Evolutionary conservation across 2,113 vertebrate species (phyloP), one percentile per base, ranked within the genome.

Genomic region (Xiphorhynchus elegans): DNA sequence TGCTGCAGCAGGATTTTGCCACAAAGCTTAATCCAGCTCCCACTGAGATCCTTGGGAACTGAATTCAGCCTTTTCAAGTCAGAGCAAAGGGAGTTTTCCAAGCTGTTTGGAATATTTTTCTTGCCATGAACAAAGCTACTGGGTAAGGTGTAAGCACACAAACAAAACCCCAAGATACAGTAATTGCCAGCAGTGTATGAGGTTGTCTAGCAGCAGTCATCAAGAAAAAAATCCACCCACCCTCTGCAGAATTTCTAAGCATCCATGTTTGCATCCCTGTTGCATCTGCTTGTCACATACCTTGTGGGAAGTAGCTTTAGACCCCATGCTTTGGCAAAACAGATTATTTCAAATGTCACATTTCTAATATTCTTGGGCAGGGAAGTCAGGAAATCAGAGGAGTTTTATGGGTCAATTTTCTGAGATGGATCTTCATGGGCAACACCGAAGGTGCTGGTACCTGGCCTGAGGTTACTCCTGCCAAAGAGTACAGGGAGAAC

Each of bases 11-110:
- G 35, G 56, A 74, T 81, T 86, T 91, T 80, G 39, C 74, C 56
- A 89, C 37, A 68, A 44, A 84, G 19, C 29, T 93, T 62, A 91
- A 74, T 80, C 35, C 75, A 87, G 13, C 35, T 88, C 55, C 46
- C 55, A 75, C 49, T 17, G 42, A 70, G 25, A 49, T 91, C 60
- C 52, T 72, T 37, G 29, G 76, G 55, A 95, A 59, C 31, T 59
- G 50, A 85, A 70, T 58, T 74, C 67, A 83, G 35, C 42, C 47
- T 92, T 94, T 94, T 87, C 82, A 80, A 93, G 63, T 91, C 42
- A 93, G 89, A 96, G 82, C 37, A 89, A 96, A 91, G 69, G 81
- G 93, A 85, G 53, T 63, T 95, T 87, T 84, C 62, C 56, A 92
- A 81, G 93, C 70, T 85, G 60, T 78, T 93, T 0, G 1, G 79